Percentiles rank a stretch among this genome's conserved stretches.
phyloP scores from a whole-genome alignment of 2,888 invertebrate species.

The Himalopsyche anomala region DNA sequence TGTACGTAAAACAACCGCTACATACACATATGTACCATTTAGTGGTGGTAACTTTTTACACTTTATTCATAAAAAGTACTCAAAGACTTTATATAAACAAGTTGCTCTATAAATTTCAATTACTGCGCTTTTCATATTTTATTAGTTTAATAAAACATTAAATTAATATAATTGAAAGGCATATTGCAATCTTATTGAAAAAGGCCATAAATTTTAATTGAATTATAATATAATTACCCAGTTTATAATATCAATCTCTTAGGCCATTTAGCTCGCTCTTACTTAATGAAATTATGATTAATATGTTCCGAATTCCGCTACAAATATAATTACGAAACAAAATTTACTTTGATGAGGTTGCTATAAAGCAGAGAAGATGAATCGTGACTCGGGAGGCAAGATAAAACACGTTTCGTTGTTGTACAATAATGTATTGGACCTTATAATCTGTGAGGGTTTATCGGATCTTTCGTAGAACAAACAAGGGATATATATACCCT shows the following conservation, averaged over 20 bases:
- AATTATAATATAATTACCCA: no score
- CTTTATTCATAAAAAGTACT: no score
- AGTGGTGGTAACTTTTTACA: no score
- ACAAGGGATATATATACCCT: conserved; percentile 5
- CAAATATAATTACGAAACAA: conserved; percentile 42
- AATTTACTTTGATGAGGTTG: conserved; percentile 21
- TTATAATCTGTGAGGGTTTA: conserved; percentile 10
- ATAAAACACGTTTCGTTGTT: conserved; percentile 29
- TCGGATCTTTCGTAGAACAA: conserved; percentile 12
- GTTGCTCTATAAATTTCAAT: no score
- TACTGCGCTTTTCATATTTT: no score
- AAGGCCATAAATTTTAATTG: no score
- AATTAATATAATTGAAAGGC: no score
- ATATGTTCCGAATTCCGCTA: neutral
- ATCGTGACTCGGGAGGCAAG: conserved; percentile 16
- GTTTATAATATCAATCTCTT: conserved; percentile 4
- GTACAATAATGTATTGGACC: conserved; percentile 28
- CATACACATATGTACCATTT: no score
- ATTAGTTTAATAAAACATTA: no score
- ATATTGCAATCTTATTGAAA: no score
- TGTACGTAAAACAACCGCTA: no score
- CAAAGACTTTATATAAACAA: no score
- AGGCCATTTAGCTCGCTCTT: neutral
- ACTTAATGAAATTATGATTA: conserved; percentile 31
- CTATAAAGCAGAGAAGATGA: conserved; percentile 11